Evolutionary conservation across 2,113 vertebrate genomes (phyloP), one percentile per base, ranked within the genome.

Genomic region (Phyllopteryx taeniolatus): DNA sequence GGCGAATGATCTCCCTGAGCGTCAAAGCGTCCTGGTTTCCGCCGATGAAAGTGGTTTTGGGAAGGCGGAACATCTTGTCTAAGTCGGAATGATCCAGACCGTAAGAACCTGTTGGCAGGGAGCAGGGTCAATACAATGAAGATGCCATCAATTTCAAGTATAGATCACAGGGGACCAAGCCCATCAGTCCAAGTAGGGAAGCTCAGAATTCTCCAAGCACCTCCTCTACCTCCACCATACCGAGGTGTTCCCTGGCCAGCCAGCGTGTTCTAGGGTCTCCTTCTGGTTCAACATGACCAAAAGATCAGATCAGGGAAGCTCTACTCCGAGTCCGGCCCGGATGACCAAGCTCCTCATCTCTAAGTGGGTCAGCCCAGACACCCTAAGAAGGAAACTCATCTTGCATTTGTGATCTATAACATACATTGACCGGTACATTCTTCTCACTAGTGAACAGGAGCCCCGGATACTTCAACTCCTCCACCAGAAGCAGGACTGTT

Each of bases 31-130:
- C 94, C 75, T 98, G 94, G 1, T 84, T 93, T 49, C 96, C 96
- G 0, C 96, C 96, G 7, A 99, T 98, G 90, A 96, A 98, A 2
- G 96, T 98, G 74, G 95, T 98, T 17, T 93, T 96, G 72, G 97
- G 97, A 72, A 99, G 90, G 46, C 92, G 94, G 87, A 99, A 99
- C 66, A 96, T 93, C 72, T 95, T 95, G 93, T 98, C 96, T 19
- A 99, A 87, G 80, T 97, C 95, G 0, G 94, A 91, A 71, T 98
- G 95, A 0, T 92, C 87, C 78, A 98, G 90, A 19, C 96, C 96
- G 0, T 97, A 97, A 85, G 95, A 93, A 62, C 95, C 96, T 99
- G 90, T 42, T 67, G 72, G 8, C n/a, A 63, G 4, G 20, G 10
- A 0, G 1, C 9, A 6, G 39, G 19, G 17, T 61, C 59, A 39